Evolutionary conservation across 1,140 invertebrate species (phyloP), one percentile per base, ranked within the genome.

Genomic region (Drosophila bocki): DNA sequence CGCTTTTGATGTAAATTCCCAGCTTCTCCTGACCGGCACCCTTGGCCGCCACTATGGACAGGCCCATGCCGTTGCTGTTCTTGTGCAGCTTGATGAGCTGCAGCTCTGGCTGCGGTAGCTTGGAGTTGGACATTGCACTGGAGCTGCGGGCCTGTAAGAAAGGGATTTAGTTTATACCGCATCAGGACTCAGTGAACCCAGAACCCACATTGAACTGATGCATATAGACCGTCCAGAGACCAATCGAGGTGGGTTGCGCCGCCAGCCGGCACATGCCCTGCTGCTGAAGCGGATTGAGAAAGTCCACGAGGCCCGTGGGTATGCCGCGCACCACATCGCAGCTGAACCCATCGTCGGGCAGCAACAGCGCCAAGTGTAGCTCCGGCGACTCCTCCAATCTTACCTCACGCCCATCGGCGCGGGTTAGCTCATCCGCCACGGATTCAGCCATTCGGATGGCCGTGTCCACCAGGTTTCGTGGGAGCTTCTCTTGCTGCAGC

Each of bases 311-410:
- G 7, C 98, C 98, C n/a, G 96, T 96, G 19, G 98, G 98, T 50
- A 99, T 96, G 37, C 98, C 98, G 56, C 97, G 94, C 50, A 98
- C 97, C 44, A 99, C 97, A 93, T 99, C 98, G 93, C 98, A 99
- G 87, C 98, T 98, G 94, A 99, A 99, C 13, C 99, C 99, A 94
- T 99, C 99, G 91, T 99, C 98, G 0, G 99, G 99, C 13, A 99
- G 94, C 7, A 99, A 93, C 59, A 99, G 96, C 6, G 97, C 97
- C 17, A 99, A 94, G 79, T 97, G 96, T 19, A 99, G 94, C 79
- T 98, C 96, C 12, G 96, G 95, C 86, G 98, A 97, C 93, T 99
- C 99, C 81, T 96, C 96, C 45, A 94, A 71, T 7, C 93, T 91
- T 35, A 98, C 96, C 93, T 98, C 96, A 15, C 97, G 94, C 0